These are phyloP conservation scores for Xanthia togata DNA, from an alignment of 2,888 invertebrate genomes.

Conservation along the genomic window DNA sequence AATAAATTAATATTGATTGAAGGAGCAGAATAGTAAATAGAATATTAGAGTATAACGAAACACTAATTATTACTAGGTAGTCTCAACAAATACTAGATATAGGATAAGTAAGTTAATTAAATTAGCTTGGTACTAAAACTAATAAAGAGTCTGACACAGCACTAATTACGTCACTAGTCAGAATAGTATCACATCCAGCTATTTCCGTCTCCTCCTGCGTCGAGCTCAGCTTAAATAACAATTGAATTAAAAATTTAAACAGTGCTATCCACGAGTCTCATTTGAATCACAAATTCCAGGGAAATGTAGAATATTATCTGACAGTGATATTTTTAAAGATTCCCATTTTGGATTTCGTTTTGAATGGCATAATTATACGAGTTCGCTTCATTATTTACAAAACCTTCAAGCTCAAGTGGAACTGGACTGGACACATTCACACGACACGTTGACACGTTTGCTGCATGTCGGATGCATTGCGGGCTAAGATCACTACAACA, in stretches of 20 bases:
- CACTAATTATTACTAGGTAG: background rate
- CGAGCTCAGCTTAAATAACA: constrained; percentile 51
- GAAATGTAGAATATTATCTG: constrained; percentile 36
- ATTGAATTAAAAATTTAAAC: constrained; percentile 62
- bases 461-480: too few relatives aligned
- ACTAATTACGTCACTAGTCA: constrained; percentile 25
- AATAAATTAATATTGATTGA: background rate
- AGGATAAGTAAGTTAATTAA: background rate
- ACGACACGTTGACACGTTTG: too few relatives aligned
- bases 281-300: constrained; percentile 57
- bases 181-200: constrained; percentile 19
- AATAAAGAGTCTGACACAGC: background rate
- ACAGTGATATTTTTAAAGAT: constrained; percentile 43
- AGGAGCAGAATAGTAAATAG: background rate
- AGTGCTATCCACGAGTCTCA: constrained; percentile 60
- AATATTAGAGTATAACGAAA: background rate
- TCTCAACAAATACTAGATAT: background rate
- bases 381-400: background rate
- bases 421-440: too few relatives aligned
- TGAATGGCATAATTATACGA: background rate
- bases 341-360: constrained; percentile 17
- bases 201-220: constrained; percentile 29
- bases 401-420: background rate
- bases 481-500: too few relatives aligned
- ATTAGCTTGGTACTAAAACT: background rate